Base-by-base conservation (phyloP, 1,140 invertebrate genomes). In the Neotoxoptera formosana region DNA sequence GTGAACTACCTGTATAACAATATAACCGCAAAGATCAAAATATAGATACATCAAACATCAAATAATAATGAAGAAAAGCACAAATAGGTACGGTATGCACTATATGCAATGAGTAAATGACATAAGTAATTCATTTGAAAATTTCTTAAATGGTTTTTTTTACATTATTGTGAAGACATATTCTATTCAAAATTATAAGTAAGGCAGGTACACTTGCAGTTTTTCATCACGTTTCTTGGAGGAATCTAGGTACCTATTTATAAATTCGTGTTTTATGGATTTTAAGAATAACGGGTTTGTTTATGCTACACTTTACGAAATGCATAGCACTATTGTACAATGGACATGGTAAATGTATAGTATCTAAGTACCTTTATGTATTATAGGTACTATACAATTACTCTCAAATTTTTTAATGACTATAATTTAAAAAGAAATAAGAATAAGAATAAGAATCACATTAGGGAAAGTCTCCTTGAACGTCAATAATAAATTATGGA, bases 391-490 rank as follows among this genome's bases (percentile, higher is more conserved):
- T 76, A 47, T 51, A 88, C 47, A 51, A 41, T 90, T 90, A 48
- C 14, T 90, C 14, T 90, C 21, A 45, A 90, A 14, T 90, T 90
- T 67, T 41, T 90, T 90, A 41, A 90, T 67, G 25, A 90, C 36
- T 67, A 90, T 47, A 67, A 67, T 90, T 67, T 1, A 89, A 23
- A 88, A 45, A 48, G 48, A 84, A 86, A 47, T 25, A 30, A 17
- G 30, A 47, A 47, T 47, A 51, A 88, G 48, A 88, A 51, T 34
- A 48, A 88, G 2, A 56, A 41, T 90, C 23, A 90, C 6, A 60
- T 60, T 60, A 90, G n/a, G 34, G 48, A 89, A 90, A 67, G 89
- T 90, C 14, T 67, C 89, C 89, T 90, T 67, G 89, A 34, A 90
- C 9, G 9, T 90, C 36, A 90, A 67, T 67, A 45, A 67, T 34